phyloP scores from a whole-genome alignment of 1,140 invertebrate genomes.

The Sarcophaga bullata region DNA sequence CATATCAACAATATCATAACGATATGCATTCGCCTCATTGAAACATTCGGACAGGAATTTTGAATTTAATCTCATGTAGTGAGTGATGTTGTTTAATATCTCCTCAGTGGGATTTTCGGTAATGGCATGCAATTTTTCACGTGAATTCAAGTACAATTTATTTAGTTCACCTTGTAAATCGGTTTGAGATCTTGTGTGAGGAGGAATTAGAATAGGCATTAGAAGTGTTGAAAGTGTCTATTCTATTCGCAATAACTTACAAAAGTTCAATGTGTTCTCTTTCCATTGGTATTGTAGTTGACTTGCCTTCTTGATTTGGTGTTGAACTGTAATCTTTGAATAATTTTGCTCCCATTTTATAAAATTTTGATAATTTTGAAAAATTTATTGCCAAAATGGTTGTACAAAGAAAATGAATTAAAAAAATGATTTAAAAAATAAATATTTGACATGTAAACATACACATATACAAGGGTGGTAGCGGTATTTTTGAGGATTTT shows the following conservation, averaged over 20 bases:
- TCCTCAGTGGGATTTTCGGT: background rate
- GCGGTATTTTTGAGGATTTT: too few relatives aligned
- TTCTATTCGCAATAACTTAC: background rate
- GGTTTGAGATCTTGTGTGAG: background rate
- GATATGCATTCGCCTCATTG: background rate
- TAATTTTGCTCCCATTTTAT: slow-evolving; percentile 3
- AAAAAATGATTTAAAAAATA: too few relatives aligned
- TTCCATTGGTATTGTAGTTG: background rate
- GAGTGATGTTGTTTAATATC: background rate
- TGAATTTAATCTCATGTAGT: background rate
- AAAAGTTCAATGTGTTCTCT: background rate
- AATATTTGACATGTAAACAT: too few relatives aligned
- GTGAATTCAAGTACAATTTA: background rate
- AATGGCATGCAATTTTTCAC: background rate
- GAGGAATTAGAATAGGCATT: background rate
- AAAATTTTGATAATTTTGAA: too few relatives aligned
- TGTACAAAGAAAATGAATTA: too few relatives aligned
- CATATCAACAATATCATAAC: background rate
- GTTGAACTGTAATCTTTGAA: background rate
- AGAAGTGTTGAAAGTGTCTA: background rate
- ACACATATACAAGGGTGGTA: too few relatives aligned
- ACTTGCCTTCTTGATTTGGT: background rate
- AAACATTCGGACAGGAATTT: background rate
- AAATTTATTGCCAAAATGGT: too few relatives aligned
- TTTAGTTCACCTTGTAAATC: background rate